Evolutionary conservation across 2,113 vertebrate species (phyloP).

Genomic region (Quiscalus mexicanus): DNA sequence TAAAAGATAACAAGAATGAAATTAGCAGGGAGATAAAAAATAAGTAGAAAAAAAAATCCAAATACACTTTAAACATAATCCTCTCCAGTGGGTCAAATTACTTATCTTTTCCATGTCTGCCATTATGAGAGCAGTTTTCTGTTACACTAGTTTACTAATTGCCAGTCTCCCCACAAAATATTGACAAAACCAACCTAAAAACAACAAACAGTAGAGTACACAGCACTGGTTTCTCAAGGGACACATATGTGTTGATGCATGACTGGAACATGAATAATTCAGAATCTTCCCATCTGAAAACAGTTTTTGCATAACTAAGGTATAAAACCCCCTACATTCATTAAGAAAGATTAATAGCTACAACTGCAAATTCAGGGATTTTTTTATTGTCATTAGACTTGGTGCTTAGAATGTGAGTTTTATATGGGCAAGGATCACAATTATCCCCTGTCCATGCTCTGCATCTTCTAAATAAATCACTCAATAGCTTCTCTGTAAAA

Average conservation of each 20-base stretch:
- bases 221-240: conserved; percentile 63
- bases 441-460: neutral
- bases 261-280: conserved; percentile 75
- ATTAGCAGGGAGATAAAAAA: conserved; percentile 12
- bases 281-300: conserved; percentile 50
- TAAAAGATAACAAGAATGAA: conserved; percentile 18
- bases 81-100: neutral
- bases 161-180: conserved; percentile 17
- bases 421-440: neutral
- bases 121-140: conserved; percentile 16
- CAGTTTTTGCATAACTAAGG: conserved; percentile 49
- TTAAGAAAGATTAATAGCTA: conserved; percentile 61
- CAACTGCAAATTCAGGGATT: neutral
- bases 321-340: conserved; percentile 50
- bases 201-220: conserved; percentile 25
- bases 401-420: neutral
- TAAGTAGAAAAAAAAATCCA: neutral
- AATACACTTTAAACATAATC: conserved; percentile 1
- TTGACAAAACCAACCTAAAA: conserved; percentile 47
- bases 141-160: conserved; percentile 5
- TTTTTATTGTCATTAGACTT: conserved; percentile 12
- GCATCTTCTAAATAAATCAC: neutral
- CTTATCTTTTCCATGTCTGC: neutral
- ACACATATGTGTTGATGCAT: conserved; percentile 14
- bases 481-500: neutral